Percentiles rank a stretch among this genome's conserved stretches.
Conservation (phyloP, 2,797 vertebrate genomes). For the Denticeps clupeoides region DNA sequence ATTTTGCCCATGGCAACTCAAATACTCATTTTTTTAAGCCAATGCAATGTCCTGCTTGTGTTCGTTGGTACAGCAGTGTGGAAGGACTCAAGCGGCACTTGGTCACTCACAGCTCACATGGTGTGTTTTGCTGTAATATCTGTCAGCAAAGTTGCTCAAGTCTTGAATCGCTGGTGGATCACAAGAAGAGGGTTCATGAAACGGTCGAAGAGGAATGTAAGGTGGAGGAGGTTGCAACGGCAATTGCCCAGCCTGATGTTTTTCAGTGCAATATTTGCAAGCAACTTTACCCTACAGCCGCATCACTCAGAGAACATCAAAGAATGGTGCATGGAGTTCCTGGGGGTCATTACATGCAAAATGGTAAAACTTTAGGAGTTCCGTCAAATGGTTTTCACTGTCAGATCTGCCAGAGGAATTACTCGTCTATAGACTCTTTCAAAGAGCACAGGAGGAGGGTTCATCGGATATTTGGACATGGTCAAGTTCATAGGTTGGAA, state of each 20-base stretch:
- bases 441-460: slow-evolving; percentile 33
- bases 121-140: slow-evolving; percentile 47
- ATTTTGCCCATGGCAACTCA: slow-evolving; percentile 52
- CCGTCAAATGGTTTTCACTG: slow-evolving; percentile 20
- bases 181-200: slow-evolving; percentile 55
- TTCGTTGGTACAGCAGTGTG: slow-evolving; percentile 56
- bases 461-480: no score
- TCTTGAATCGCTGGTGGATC: slow-evolving; percentile 57
- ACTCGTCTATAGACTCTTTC: slow-evolving; percentile 31
- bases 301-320: no score
- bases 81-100: slow-evolving; percentile 61
- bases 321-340: no score
- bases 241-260: no score
- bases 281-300: no score
- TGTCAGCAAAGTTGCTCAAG: slow-evolving; percentile 54
- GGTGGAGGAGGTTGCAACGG: not conserved
- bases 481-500: no score
- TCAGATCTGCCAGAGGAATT: slow-evolving; percentile 27
- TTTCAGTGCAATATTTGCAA: no score
- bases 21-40: slow-evolving; percentile 57
- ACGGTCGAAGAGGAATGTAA: slow-evolving; percentile 22
- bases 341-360: no score
- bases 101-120: slow-evolving; percentile 53
- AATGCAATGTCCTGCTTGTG: slow-evolving; percentile 60
- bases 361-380: no score